Evolutionary conservation across 1,140 invertebrate genomes (phyloP).

Genomic region (Delia radicum): DNA sequence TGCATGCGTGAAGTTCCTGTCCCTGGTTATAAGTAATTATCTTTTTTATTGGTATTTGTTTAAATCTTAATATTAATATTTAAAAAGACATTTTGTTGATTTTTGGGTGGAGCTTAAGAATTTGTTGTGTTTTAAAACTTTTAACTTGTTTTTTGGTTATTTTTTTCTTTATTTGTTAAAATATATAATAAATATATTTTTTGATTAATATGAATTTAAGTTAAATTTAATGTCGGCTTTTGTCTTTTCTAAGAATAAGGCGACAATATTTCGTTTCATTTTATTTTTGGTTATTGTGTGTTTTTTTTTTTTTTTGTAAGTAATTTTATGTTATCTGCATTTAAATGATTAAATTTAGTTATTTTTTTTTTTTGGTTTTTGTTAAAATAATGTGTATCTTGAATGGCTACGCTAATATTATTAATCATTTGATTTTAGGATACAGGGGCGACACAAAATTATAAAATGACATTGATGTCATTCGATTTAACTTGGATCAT

Average conservation of each 20-base stretch:
- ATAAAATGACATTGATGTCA: neutral
- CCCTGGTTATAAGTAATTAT: no score
- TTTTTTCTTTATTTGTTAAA: neutral
- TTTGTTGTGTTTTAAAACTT: neutral
- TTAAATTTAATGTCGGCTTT: neutral
- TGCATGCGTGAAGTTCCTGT: no score
- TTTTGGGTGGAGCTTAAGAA: neutral
- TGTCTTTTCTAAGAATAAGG: neutral
- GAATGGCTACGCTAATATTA: neutral
- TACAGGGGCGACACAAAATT: no score
- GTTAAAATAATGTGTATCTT: neutral
- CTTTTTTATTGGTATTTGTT: no score
- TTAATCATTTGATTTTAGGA: neutral
- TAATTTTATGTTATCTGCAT: neutral
- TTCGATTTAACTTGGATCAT: neutral
- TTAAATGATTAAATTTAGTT: neutral
- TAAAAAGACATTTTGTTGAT: neutral
- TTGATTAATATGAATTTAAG: neutral
- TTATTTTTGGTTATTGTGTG: neutral
- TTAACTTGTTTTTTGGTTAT: neutral
- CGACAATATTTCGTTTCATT: neutral
- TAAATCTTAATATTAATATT: neutral
- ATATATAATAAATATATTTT: neutral
- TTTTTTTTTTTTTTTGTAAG: neutral
- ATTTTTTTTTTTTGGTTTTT: neutral